Evolutionary conservation across 2,797 vertebrate genomes (phyloP).

Genomic region (Chrosomus eos): DNA sequence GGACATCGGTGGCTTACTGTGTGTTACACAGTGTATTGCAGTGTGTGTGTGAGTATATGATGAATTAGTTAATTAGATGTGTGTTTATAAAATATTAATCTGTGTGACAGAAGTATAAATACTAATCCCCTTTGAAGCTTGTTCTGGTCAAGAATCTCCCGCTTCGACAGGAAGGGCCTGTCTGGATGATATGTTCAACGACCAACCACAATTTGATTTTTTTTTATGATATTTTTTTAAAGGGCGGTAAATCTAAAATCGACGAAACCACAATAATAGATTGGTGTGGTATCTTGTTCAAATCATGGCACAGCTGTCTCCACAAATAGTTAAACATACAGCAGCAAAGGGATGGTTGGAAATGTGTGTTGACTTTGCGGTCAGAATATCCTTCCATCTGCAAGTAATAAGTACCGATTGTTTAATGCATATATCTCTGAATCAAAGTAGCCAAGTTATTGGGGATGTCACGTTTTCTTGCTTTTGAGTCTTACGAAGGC

Average conservation of each 20-base stretch:
- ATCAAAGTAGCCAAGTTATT: neutral
- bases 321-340: constrained; percentile 15
- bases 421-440: constrained; percentile 14
- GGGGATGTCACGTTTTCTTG: neutral
- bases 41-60: neutral
- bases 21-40: neutral
- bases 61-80: neutral
- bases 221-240: neutral
- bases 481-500: neutral
- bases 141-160: neutral
- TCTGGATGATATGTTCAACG: constrained; percentile 6
- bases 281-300: neutral
- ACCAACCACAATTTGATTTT: neutral
- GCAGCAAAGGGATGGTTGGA: constrained; percentile 8
- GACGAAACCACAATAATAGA: neutral
- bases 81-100: constrained; percentile 22
- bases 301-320: constrained; percentile 17
- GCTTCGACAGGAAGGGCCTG: constrained; percentile 12
- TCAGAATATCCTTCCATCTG: constrained; percentile 18
- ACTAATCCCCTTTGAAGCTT: constrained; percentile 7
- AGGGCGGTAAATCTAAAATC: constrained; percentile 9
- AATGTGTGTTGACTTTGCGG: constrained; percentile 23
- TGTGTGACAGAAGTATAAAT: constrained; percentile 25
- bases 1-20: neutral
- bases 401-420: constrained; percentile 6